Evolutionary conservation across 2,113 vertebrate species (phyloP), one percentile per base, ranked within the genome.

Genomic region (Pelvicachromis taeniatus): DNA sequence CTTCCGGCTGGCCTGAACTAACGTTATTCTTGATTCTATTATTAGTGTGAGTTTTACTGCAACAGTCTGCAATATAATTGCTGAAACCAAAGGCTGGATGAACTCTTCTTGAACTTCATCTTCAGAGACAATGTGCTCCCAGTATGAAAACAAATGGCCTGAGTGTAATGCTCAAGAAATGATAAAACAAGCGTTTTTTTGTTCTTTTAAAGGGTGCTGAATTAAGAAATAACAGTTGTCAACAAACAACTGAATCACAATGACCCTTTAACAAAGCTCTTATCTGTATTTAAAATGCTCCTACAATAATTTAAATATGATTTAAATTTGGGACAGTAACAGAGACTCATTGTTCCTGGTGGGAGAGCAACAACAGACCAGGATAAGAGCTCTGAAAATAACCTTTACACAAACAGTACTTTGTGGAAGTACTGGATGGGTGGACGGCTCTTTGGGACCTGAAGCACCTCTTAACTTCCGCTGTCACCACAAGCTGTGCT

Each of bases 381-480:
- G 33, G 78, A 86, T 50, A 86, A 83, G 26, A 77, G 78, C n/a
- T 77, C 38, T 86, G 81, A 79, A 85, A 91, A 90, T 86, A 89
- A 86, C 87, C 53, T 65, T 40, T 59, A 78, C 83, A 90, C 88
- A 84, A 88, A 83, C 77, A 85, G 42, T 4, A 84, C 78, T 90
- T 88, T 82, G 86, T 85, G 63, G 81, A 88, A 90, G 58, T 50
- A 6, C 82, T 75, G 61, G 61, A n/a, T 55, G 50, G 59, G 50
- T 26, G 80, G 88, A 85, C 5, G 52, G 75, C 87, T 91, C 85
- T 83, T 58, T 77, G 70, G 81, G 85, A 87, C 83, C 33, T 90
- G 90, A 92, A 94, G 91, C 89, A 90, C 84, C 88, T 90, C 91
- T 89, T 83, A 78, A 83, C 87, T 58, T 86, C 68, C 31, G n/a